phyloP scores from a whole-genome alignment of 2,113 vertebrate genomes.

The Condylura cristata region DNA sequence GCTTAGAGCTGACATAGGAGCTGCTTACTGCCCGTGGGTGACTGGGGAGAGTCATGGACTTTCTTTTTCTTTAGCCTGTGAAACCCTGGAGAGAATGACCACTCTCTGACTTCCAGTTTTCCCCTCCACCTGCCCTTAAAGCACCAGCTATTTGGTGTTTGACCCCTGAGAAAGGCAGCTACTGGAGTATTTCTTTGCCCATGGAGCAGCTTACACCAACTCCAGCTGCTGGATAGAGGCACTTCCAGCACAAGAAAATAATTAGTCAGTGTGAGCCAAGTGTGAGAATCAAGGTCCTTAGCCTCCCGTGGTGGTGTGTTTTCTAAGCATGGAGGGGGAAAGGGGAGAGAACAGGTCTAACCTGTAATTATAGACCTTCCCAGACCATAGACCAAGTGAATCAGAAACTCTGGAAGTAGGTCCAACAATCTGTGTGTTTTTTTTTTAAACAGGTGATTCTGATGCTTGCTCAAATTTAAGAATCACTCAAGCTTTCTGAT shows the following conservation, averaged over 20 bases:
- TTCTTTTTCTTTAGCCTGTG: neutral
- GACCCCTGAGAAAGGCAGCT: neutral
- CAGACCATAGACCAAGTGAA: neutral
- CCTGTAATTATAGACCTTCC: neutral
- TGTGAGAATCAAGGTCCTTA: neutral
- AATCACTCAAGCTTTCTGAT: neutral
- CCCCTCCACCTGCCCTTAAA: neutral
- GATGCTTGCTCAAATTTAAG: constrained; percentile 18
- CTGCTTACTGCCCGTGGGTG: neutral
- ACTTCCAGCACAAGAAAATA: neutral
- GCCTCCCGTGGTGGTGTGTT: neutral
- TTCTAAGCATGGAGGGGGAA: neutral
- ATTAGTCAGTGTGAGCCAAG: neutral
- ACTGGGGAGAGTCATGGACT: neutral
- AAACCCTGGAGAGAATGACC: neutral
- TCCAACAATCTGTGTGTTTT: neutral
- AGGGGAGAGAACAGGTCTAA: no score
- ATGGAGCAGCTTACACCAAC: neutral
- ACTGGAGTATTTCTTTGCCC: neutral
- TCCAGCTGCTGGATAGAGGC: neutral
- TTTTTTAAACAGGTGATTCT: neutral
- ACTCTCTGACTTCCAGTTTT: neutral
- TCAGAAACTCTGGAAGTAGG: neutral
- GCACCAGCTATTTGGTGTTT: neutral
- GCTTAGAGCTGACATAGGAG: neutral